Base-by-base conservation (phyloP, 1,140 invertebrate genomes). In the Bombyx mandarina region DNA sequence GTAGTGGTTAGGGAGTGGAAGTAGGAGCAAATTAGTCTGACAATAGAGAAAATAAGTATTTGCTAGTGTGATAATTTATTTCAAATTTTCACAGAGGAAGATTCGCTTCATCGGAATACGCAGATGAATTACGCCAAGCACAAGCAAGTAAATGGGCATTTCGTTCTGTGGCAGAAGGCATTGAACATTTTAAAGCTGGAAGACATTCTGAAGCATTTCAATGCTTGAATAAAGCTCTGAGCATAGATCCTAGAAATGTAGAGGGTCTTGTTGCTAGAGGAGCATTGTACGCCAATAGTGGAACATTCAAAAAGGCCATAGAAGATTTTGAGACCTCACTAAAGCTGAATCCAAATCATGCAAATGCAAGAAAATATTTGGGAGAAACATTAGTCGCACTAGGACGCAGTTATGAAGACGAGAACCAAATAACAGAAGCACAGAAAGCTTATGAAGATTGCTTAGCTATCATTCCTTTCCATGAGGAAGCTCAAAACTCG, bases 321-420 rank as follows among this genome's bases (percentile, higher is more conserved):
- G 94, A 96, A 71, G 97, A 98, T 88, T 98, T 99, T 89, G 96
- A 98, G 86, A 93, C 92, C 43, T 97, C 97, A 3, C 86, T 98
- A 43, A 93, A 95, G 77, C 78, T 96, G 12, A 97, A 98, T 88
- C 93, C 93, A 18, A 94, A 92, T 58, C 97, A 99, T 88, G 92
- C 92, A n/a, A 98, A 99, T 90, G 97, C 96, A 47, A 91, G 94
- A 54, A 98, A 98, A 84, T 99, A 98, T 87, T 93, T 98, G 90
- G 94, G 95, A 22, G 96, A 98, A 82, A 98, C 97, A 2, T 82
- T 98, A 9, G 93, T 98, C 1, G 97, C 96, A 0, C 86, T 93
- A 66, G 95, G 92, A 70, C 91, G 93, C 61, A 95, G 94, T 73
- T 95, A 94, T 73, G 94, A 95, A 76, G 94, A 95, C 67, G 93